Evolutionary conservation across 30 jellyfish, hydroid and myxozoan species (phyloP).

Genomic region (Cassiopea xamachana): DNA sequence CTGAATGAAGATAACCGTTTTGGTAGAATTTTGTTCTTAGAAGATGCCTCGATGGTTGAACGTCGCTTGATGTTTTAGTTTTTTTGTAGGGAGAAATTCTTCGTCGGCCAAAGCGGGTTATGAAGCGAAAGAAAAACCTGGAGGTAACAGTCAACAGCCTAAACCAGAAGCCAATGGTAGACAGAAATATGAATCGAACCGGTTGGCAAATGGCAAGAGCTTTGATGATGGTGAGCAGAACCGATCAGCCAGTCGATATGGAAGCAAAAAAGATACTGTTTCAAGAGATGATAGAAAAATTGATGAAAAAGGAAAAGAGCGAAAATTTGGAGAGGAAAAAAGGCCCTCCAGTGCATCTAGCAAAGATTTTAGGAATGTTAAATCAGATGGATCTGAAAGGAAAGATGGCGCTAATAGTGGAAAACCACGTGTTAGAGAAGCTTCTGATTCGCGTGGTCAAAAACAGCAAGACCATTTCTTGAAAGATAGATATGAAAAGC

Average conservation of each 20-base stretch:
- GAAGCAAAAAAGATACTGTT: not conserved
- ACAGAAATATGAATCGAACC: not conserved
- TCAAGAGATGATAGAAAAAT: not conserved
- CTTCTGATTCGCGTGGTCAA: not conserved
- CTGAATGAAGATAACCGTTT: not conserved
- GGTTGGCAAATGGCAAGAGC: not conserved
- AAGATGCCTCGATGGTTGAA: not conserved
- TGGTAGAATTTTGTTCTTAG: not conserved
- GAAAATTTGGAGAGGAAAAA: not conserved
- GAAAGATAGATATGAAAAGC: not conserved
- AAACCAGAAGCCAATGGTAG: not conserved
- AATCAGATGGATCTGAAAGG: not conserved
- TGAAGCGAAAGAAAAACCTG: not conserved
- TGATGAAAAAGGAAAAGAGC: conserved; percentile 1
- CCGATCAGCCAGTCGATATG: not conserved
- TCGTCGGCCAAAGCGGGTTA: not conserved
- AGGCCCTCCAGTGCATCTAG: not conserved
- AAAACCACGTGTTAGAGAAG: not conserved
- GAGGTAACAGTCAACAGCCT: not conserved
- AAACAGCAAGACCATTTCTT: not conserved
- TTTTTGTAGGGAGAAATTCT: not conserved
- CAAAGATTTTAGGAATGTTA: not conserved
- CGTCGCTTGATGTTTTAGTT: not conserved
- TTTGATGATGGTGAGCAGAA: not conserved
- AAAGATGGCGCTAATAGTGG: not conserved